Evolutionary conservation across 2,113 vertebrate species (phyloP).

Genomic region (Tretioscincus oriximinensis): DNA sequence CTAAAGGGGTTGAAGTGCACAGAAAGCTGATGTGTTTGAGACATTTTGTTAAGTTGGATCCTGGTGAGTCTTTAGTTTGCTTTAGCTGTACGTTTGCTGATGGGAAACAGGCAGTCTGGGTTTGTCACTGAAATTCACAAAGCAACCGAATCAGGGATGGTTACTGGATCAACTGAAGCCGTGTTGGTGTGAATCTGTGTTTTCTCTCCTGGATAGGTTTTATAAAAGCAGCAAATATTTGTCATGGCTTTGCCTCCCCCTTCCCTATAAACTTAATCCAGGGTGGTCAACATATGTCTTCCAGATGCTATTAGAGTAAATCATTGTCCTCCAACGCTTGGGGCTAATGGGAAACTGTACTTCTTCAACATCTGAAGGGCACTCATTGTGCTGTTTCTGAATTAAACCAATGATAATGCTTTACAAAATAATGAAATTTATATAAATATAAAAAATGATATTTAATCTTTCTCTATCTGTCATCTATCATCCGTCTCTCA

Average conservation of each 20-base stretch:
- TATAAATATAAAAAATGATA: too few species aligned
- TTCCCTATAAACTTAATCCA: background rate
- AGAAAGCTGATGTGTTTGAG: background rate
- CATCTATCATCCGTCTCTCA: too few species aligned
- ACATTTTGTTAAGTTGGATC: constrained; percentile 4
- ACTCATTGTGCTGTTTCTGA: too few species aligned
- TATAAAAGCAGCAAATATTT: constrained; percentile 43
- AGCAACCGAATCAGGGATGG: constrained; percentile 34
- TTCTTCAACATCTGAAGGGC: too few species aligned
- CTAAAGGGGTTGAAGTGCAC: background rate
- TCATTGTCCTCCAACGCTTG: too few species aligned
- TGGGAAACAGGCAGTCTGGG: constrained; percentile 46
- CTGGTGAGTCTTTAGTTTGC: constrained; percentile 37
- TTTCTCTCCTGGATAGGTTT: background rate
- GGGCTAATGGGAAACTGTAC: too few species aligned
- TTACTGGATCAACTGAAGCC: constrained; percentile 33
- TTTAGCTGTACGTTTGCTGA: constrained; percentile 53
- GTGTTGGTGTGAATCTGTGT: constrained; percentile 31
- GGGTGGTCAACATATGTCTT: too few species aligned
- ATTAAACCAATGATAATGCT: too few species aligned
- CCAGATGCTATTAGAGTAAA: too few species aligned
- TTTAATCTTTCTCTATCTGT: too few species aligned
- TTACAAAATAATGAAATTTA: too few species aligned
- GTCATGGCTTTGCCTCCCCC: background rate
- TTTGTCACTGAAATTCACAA: constrained; percentile 47